Conservation (phyloP, 2,888 invertebrate genomes). For the Eugnorisma glareosa region DNA sequence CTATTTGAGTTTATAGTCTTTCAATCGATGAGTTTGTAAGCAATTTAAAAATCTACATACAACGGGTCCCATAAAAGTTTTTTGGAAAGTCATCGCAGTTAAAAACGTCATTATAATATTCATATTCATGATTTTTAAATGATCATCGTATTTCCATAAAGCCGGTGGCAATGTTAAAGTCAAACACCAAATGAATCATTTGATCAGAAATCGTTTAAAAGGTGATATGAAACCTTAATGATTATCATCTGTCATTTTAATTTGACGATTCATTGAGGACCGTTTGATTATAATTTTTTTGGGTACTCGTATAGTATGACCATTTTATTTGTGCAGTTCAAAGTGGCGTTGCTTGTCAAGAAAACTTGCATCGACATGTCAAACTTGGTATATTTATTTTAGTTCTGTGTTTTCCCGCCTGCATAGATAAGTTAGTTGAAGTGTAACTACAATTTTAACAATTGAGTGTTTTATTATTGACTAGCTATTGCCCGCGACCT, state of each 20-base stretch:
- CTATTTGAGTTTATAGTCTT: neutral
- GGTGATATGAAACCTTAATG: conserved; percentile 11
- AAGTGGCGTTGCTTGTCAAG: no score
- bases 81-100: conserved; percentile 46
- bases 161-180: conserved; percentile 40
- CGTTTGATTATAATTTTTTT: neutral
- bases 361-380: no score
- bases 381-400: no score
- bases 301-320: no score
- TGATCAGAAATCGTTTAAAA: conserved; percentile 19
- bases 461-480: neutral
- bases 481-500: no score
- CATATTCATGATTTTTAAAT: conserved; percentile 51
- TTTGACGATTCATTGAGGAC: conserved; percentile 6
- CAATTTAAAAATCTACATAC: conserved; percentile 21
- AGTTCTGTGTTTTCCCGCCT: no score
- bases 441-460: neutral
- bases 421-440: neutral
- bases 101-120: conserved; percentile 40
- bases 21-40: neutral
- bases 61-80: neutral
- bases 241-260: conserved; percentile 29
- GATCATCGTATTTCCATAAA: conserved; percentile 10
- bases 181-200: conserved; percentile 33
- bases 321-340: no score